phyloP scores from a whole-genome alignment of 1,140 invertebrate genomes.

The roundworm (Caenorhabditis elegans) region DNA sequence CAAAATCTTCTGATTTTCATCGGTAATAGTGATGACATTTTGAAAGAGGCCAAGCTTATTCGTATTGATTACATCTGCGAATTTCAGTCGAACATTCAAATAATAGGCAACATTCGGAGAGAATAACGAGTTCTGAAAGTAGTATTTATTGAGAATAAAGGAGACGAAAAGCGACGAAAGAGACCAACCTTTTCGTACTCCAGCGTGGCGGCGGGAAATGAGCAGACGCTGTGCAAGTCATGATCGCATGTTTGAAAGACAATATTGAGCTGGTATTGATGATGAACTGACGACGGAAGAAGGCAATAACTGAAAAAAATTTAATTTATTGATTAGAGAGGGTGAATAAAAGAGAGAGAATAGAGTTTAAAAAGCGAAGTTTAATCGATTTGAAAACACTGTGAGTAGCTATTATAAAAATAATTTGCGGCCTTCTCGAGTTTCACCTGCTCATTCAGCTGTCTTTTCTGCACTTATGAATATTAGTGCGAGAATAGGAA shows the following conservation, averaged over 20 bases:
- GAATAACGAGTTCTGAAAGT: conserved; percentile 30
- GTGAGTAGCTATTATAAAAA: too few species aligned
- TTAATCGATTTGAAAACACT: too few species aligned
- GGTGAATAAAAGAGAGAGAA: too few species aligned
- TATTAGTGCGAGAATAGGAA: too few species aligned
- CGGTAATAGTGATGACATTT: conserved; percentile 16
- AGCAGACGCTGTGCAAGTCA: conserved; percentile 39
- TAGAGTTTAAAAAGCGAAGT: too few species aligned
- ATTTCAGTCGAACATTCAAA: conserved; percentile 22
- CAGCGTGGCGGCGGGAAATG: conserved; percentile 34
- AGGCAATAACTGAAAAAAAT: conserved; percentile 11
- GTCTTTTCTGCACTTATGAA: too few species aligned
- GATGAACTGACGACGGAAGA: conserved; percentile 39
- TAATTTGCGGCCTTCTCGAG: too few species aligned
- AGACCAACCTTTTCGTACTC: conserved; percentile 24
- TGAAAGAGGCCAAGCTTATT: conserved; percentile 26
- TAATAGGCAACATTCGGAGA: conserved; percentile 18
- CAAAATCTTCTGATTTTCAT: neutral
- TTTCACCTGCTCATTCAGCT: too few species aligned
- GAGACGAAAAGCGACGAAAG: neutral
- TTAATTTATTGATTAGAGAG: too few species aligned
- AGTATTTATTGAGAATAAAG: neutral
- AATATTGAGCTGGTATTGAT: conserved; percentile 27
- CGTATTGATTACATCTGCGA: conserved; percentile 13
- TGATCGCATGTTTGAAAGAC: conserved; percentile 30